Percentiles rank a stretch among this genome's conserved stretches.
phyloP scores from a whole-genome alignment of 2,888 invertebrate genomes.

The Schizaphis graminum region DNA sequence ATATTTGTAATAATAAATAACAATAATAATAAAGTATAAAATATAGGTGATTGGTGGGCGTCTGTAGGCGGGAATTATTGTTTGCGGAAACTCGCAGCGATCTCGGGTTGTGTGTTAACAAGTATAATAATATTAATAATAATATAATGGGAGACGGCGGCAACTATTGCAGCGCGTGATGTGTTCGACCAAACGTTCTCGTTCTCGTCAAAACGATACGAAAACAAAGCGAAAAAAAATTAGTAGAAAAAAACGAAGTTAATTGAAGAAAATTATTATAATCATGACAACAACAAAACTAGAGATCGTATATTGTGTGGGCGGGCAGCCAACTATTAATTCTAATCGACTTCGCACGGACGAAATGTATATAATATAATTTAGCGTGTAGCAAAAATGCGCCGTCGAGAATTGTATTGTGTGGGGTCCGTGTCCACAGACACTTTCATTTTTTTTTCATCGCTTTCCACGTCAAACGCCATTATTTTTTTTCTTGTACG shows the following conservation, averaged over 20 bases:
- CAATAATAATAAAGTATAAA: background rate
- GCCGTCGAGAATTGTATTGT: slow-evolving; percentile 17
- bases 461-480: slow-evolving; percentile 35
- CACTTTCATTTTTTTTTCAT: slow-evolving; percentile 56
- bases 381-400: slow-evolving; percentile 24
- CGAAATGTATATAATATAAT: slow-evolving; percentile 42
- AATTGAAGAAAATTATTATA: background rate
- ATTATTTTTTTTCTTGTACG: slow-evolving; percentile 10
- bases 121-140: background rate
- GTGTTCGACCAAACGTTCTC: background rate
- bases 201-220: background rate
- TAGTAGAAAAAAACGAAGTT: background rate
- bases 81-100: background rate
- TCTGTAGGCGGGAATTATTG: background rate
- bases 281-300: background rate
- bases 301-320: slow-evolving; percentile 24
- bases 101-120: background rate
- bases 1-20: background rate
- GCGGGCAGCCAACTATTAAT: background rate
- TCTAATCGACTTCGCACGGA: slow-evolving; percentile 20
- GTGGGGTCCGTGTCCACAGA: background rate
- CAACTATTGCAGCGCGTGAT: background rate
- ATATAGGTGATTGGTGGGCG: background rate
- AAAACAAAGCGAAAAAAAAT: slow-evolving; percentile 32
- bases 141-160: background rate